A percentile compares a stretch with the other conserved stretches of the same genome.
phyloP scores from a whole-genome alignment of 2,888 invertebrate genomes.

The Gryllus longicercus region DNA sequence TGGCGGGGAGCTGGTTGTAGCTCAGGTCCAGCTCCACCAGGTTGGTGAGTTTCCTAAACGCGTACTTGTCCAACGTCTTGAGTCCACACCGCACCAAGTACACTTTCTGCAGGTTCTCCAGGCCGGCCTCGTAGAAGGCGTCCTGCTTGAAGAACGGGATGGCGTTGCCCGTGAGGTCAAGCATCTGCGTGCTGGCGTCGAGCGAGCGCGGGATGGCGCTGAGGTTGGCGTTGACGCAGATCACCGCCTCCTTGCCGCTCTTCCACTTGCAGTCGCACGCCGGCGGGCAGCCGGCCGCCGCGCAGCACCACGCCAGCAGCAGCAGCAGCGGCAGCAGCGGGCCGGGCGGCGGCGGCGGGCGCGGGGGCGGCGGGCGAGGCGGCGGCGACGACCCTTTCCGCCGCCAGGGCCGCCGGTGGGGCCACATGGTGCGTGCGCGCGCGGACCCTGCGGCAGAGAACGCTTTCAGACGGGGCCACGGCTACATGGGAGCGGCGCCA shows the following conservation, averaged over 20 bases:
- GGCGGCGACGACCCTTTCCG: not conserved
- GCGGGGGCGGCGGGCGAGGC: not conserved
- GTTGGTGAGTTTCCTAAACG: conserved; percentile 62
- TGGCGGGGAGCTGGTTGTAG: conserved; percentile 61
- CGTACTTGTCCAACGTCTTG: not conserved
- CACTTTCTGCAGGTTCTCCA: conserved; percentile 19
- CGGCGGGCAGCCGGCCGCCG: conserved; percentile 63
- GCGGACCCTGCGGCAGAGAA: not conserved
- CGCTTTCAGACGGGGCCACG: not conserved
- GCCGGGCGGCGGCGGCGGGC: not conserved
- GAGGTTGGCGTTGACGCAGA: conserved; percentile 73
- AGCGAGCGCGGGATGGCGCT: conserved; percentile 69
- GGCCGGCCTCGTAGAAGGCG: not conserved
- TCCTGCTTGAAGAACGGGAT: conserved; percentile 41
- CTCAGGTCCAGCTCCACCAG: conserved; percentile 84
- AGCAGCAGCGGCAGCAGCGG: not conserved
- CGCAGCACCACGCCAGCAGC: conserved; percentile 18
- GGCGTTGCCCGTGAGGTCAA: conserved; percentile 72
- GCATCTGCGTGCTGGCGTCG: conserved; percentile 72
- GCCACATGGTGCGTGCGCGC: not conserved
- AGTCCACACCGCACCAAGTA: conserved; percentile 21
- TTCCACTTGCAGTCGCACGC: conserved; percentile 87
- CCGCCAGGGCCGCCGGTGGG: not conserved
- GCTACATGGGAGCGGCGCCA: too few relatives aligned
- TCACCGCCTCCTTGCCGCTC: conserved; percentile 79